These are phyloP conservation scores for Cebidichthys violaceus DNA, from an alignment of 2,113 vertebrate genomes.

Conservation along the genomic window DNA sequence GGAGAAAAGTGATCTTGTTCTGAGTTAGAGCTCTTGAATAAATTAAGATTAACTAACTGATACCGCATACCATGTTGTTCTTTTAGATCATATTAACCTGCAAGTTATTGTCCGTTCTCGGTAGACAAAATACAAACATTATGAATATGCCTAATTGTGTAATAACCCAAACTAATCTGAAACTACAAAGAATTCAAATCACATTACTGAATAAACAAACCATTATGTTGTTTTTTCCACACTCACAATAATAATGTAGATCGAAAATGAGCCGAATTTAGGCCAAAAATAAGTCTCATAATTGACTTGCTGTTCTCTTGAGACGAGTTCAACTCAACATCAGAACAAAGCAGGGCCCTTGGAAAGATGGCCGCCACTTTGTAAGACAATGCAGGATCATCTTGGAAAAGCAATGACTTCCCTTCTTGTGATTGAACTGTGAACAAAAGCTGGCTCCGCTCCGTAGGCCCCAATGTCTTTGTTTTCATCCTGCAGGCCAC, in stretches of 20 bases:
- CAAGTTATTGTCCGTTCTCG: not conserved
- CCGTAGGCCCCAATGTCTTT: slow-evolving; percentile 74
- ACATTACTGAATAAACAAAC: slow-evolving; percentile 3
- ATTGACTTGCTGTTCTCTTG: slow-evolving; percentile 38
- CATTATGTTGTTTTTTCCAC: not conserved
- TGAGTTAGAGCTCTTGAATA: not conserved
- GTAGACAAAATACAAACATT: not conserved
- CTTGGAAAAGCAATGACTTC: slow-evolving; percentile 75
- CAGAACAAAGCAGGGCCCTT: slow-evolving; percentile 64
- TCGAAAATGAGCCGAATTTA: slow-evolving; percentile 2
- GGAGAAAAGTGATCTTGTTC: not conserved
- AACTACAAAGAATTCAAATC: slow-evolving; percentile 12
- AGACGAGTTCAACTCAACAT: slow-evolving; percentile 21
- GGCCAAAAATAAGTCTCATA: slow-evolving; percentile 6
- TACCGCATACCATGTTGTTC: not conserved
- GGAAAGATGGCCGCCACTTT: slow-evolving; percentile 69
- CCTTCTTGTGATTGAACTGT: slow-evolving; percentile 59
- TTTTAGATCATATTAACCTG: not conserved
- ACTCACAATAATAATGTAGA: not conserved
- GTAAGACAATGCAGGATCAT: slow-evolving; percentile 75
- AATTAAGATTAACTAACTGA: not conserved
- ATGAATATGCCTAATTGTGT: slow-evolving; percentile 11
- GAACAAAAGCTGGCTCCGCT: slow-evolving; percentile 77
- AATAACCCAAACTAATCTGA: slow-evolving; percentile 29
- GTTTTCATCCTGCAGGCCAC: slow-evolving; percentile 69